Base-by-base conservation (phyloP, 2,888 invertebrate species). In the Atrina japonica region DNA sequence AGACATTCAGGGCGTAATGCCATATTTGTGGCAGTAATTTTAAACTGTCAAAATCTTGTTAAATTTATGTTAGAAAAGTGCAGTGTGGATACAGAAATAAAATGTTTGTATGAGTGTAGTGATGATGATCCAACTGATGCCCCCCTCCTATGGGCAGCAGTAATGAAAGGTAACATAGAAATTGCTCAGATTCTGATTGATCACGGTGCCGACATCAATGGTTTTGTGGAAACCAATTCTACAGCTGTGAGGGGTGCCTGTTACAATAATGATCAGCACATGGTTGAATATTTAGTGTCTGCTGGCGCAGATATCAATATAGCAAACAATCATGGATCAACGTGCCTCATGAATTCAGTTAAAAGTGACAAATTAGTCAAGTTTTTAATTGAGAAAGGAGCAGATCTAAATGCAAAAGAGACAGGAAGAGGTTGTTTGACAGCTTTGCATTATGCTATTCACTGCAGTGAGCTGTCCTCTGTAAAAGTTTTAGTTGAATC, bases 271-370 rank as follows among this genome's bases (percentile, higher is more conserved):
- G 45, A 70, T 25, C 23, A 58, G 23, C n/a, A 56, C 23, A 64
- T 70, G 45, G 70, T 70, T 11, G 35, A 41, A 21, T 64, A 30
- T 29, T 52, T 70, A 7, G 59, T 70, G 1, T 43, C 53, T 11
- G 27, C 43, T 41, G 70, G 70, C 1, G 70, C 70, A 18, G 52
- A 70, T 18, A 27, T 70, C 30, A 64, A 58, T 16, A 64, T 64
- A n/a, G 50, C 70, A 18, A 64, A 64, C 23, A 29, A 23, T 49
- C 45, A 59, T 40, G 70, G 64, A 14, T 52, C 41, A n/a, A 50
- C 70, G 1, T 65, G 70, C 43, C 53, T 70, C 5, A 70, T 70
- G 70, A 64, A 64, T 30, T 49, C 70, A 6, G 59, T 70, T 56
- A 50, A 30, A 43, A 40, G 35, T 23, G 29, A 25, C 25, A 30